Evolutionary conservation across 2,113 vertebrate genomes (phyloP), one percentile per base, ranked within the genome.

Genomic region (Pavo muticus): DNA sequence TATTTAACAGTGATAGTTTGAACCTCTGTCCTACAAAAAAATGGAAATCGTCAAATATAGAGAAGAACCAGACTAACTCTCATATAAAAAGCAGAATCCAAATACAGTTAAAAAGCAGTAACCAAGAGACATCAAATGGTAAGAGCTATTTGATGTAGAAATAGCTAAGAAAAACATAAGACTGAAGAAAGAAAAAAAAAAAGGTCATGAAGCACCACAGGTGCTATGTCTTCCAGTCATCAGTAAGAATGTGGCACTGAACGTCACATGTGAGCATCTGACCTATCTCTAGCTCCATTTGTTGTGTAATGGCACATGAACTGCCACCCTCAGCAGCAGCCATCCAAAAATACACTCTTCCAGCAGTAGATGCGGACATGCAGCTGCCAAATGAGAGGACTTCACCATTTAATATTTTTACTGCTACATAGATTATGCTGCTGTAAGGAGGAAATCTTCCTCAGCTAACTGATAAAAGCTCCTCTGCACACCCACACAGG

Each of bases 201-300:
- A 52, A 6, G 2, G 40, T 35, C 23, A 7, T 9, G 19, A 77
- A 80, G 16, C 17, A 21, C 37, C 16, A 19, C 11, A 69, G 35
- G 45, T 24, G 14, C 48, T 61, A 2, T 6, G 40, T 35, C 9
- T 50, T 35, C 27, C 1, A 71, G 42, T 0, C 24, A 1, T 24
- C 83, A 64, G 32, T 2, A 3, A 8, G 29, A 18, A 73, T 45
- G 15, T 11, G 9, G 30, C 24, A 81, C 10, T 8, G 48, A 6
- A 9, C 10, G 8, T 54, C 47, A 4, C 2, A 27, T 16, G 17
- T 54, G 44, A 93, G 29, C 54, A 77, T 40, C 40, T 77, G 25
- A 54, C 69, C 11, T 54, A 3, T 12, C 42, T 23, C 42, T 1
- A 4, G 7, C 52, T 92, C 24, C 47, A 72, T 32, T 29, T 13